Evolutionary conservation across 2,888 invertebrate species (phyloP).

Genomic region (Branchellion lobata): DNA sequence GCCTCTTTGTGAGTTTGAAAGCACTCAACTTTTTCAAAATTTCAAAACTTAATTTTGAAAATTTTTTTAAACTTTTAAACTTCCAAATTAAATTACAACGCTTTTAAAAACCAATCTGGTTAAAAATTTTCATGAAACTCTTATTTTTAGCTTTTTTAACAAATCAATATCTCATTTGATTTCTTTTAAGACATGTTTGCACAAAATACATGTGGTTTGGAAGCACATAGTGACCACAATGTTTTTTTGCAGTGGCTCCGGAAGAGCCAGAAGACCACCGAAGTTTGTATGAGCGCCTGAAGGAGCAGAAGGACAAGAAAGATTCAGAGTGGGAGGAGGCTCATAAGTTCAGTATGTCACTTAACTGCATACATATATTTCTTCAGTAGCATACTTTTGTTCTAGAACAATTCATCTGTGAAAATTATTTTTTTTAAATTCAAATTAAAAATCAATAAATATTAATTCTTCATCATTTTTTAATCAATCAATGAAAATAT

Average conservation of each 20-base stretch:
- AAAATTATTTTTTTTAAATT: constrained; percentile 2
- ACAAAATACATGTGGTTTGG: no score
- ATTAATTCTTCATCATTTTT: background rate
- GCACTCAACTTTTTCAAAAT: no score
- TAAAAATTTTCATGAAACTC: no score
- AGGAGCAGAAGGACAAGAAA: constrained; percentile 86
- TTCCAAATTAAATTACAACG: no score
- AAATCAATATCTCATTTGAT: constrained; percentile 2
- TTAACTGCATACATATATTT: background rate
- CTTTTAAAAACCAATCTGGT: no score
- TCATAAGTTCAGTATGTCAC: constrained; percentile 44
- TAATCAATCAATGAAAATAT: background rate
- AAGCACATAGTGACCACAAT: background rate
- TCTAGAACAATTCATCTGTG: no score
- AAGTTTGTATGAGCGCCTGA: constrained; percentile 85
- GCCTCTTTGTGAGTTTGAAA: constrained; percentile 79
- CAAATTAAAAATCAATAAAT: background rate
- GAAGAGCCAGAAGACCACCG: constrained; percentile 66
- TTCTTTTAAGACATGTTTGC: no score
- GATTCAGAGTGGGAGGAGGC: constrained; percentile 93
- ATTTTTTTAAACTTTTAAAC: no score
- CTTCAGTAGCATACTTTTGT: no score
- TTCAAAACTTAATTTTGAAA: no score
- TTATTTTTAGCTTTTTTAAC: no score
- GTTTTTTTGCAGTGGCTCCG: constrained; percentile 72